These are phyloP conservation scores for Hymenochirus boettgeri DNA, from an alignment of 2,113 vertebrate species.

Conservation along the genomic window DNA sequence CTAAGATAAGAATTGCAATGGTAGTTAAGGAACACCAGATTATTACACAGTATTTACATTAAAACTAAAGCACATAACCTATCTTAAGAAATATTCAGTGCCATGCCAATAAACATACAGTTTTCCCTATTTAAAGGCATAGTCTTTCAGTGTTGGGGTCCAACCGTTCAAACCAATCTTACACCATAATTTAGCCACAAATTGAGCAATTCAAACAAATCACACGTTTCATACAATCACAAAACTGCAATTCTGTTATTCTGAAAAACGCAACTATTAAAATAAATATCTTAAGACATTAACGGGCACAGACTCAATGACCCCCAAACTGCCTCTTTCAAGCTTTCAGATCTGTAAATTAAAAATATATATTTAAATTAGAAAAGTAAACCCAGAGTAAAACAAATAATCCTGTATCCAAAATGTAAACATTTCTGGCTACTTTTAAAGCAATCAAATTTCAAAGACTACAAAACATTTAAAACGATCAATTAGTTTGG, in stretches of 20 bases:
- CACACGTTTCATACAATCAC: not conserved
- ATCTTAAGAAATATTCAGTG: not conserved
- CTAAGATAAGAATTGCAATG: too few species aligned
- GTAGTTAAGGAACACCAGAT: too few species aligned
- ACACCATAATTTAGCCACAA: not conserved
- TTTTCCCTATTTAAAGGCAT: not conserved
- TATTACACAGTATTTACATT: not conserved
- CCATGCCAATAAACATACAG: not conserved
- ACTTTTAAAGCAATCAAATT: not conserved
- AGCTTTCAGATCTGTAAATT: not conserved
- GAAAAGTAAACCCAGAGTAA: not conserved
- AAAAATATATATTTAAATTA: not conserved
- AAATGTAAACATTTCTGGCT: constrained; percentile 10
- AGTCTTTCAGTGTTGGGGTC: not conserved
- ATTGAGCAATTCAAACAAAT: not conserved
- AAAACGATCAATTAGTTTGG: too few species aligned
- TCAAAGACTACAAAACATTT: not conserved
- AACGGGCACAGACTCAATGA: not conserved
- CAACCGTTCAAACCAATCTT: not conserved
- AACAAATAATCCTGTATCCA: not conserved
- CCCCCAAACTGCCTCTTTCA: not conserved
- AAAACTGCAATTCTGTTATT: too few species aligned
- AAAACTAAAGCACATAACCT: not conserved
- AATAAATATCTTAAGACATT: not conserved
- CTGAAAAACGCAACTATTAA: not conserved